Evolutionary conservation across 2,113 vertebrate genomes (phyloP).

Genomic region (Periophthalmus modestus): DNA sequence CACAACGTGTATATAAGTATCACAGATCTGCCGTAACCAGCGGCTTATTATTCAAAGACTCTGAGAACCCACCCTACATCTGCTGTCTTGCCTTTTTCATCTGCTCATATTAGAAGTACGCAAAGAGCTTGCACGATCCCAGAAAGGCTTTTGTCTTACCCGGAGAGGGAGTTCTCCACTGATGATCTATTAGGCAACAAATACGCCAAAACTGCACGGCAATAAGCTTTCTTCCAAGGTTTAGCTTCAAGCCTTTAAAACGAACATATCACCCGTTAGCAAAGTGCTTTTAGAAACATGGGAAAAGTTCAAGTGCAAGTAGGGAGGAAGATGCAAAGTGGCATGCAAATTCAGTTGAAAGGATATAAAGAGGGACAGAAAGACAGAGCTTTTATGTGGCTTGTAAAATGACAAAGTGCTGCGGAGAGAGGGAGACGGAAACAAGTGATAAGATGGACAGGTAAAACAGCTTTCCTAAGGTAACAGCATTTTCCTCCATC

Average conservation of each 20-base stretch:
- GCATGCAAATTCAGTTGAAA: constrained; percentile 25
- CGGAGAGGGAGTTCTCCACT: constrained; percentile 5
- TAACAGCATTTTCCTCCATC: background rate
- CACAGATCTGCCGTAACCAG: constrained; percentile 22
- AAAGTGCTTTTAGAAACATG: background rate
- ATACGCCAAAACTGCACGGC: background rate
- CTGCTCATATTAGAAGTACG: constrained; percentile 22
- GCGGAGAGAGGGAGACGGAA: constrained; percentile 23
- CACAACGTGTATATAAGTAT: constrained; percentile 23
- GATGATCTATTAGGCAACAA: constrained; percentile 12
- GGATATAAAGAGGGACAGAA: constrained; percentile 24
- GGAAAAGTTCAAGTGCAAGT: background rate
- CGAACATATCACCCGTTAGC: background rate
- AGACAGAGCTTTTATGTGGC: constrained; percentile 31
- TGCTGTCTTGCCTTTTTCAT: constrained; percentile 28
- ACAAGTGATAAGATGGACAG: constrained; percentile 34
- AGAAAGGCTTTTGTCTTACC: constrained; percentile 21
- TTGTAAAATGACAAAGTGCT: constrained; percentile 33
- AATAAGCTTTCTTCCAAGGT: background rate
- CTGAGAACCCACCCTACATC: constrained; percentile 29
- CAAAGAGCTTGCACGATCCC: background rate
- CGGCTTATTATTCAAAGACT: constrained; percentile 14
- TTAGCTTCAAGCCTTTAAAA: background rate
- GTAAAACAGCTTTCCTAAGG: too few species aligned
- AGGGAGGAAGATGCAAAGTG: background rate